Evolutionary conservation across 2,113 vertebrate genomes (phyloP).

Genomic region (Typhlomys cinereus): DNA sequence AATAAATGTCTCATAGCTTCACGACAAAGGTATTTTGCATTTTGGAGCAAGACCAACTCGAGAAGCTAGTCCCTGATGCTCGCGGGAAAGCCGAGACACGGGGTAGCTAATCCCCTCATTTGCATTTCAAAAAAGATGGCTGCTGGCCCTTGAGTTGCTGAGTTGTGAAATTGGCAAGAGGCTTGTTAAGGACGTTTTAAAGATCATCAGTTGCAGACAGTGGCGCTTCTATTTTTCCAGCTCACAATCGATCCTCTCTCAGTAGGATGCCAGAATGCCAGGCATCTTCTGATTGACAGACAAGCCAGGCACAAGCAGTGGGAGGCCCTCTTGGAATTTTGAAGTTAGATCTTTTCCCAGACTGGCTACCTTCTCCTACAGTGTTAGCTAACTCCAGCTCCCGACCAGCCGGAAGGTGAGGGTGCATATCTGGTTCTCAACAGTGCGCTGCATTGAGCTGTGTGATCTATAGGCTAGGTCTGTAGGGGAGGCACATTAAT

Average conservation of each 20-base stretch:
- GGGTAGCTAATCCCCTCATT: neutral
- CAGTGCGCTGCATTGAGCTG: neutral
- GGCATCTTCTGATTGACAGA: neutral
- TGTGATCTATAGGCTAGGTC: no score
- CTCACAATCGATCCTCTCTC: neutral
- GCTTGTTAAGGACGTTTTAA: neutral
- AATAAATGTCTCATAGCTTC: neutral
- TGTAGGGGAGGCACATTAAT: neutral
- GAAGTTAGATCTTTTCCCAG: neutral
- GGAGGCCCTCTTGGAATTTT: neutral
- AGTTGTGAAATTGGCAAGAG: neutral
- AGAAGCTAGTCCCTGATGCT: neutral
- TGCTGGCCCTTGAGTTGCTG: neutral
- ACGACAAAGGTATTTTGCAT: neutral
- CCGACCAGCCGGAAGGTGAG: no score
- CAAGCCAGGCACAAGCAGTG: neutral
- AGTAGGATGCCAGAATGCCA: neutral
- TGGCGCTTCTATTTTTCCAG: neutral
- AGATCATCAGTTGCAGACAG: neutral
- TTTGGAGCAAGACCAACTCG: neutral
- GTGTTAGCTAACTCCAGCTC: neutral
- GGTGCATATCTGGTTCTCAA: neutral
- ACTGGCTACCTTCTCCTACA: neutral
- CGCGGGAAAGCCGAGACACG: neutral
- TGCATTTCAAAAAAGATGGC: neutral